Evolutionary conservation across 2,113 vertebrate species (phyloP).

Genomic region (Odontophorus gujanensis): DNA sequence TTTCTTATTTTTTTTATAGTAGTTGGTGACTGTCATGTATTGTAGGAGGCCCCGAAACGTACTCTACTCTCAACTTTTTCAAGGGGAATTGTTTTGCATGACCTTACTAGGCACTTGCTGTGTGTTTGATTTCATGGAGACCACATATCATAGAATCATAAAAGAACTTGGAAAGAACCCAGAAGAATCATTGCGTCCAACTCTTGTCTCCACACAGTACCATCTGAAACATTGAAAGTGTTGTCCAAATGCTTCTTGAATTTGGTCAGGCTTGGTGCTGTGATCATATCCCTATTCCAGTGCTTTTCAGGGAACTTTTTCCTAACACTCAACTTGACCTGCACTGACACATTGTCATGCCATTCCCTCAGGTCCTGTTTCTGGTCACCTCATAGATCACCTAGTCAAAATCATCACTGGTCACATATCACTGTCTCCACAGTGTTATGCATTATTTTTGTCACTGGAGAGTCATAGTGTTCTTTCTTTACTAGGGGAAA

Average conservation of each 20-base stretch:
- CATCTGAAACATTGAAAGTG: not conserved
- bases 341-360: not conserved
- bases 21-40: not conserved
- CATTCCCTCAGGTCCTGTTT: not conserved
- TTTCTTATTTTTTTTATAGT: not conserved
- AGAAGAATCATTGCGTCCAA: not conserved
- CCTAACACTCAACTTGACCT: not conserved
- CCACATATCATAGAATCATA: not conserved
- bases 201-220: not conserved
- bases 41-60: not conserved
- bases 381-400: not conserved
- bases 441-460: not conserved
- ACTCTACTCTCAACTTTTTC: rapidly evolving
- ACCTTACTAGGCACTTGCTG: not conserved
- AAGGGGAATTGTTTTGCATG: rapidly evolving
- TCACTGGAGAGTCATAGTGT: not conserved
- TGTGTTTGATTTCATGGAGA: not conserved
- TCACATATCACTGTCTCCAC: not conserved
- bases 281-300: not conserved
- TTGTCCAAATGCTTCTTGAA: not conserved
- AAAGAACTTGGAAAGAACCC: not conserved
- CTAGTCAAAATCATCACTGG: not conserved
- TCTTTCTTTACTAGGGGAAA: not conserved
- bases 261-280: not conserved
- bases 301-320: not conserved